Percentiles rank a stretch among this genome's conserved stretches.
Conservation (phyloP, 2,888 invertebrate genomes). For the Nowickia ferox region DNA sequence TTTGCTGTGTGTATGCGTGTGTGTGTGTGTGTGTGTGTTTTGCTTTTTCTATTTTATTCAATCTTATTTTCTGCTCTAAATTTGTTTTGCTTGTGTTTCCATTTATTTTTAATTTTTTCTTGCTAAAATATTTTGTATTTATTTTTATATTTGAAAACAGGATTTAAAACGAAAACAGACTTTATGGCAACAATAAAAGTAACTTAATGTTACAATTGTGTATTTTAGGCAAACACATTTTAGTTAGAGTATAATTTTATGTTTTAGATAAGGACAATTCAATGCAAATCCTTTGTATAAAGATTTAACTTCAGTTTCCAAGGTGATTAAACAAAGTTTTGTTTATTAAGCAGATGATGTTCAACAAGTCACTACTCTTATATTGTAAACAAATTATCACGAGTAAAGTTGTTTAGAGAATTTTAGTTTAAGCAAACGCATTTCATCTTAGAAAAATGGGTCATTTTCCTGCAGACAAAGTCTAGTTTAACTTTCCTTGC, state of each 20-base stretch:
- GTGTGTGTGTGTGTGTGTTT: too few species aligned
- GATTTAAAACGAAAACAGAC: slow-evolving; percentile 61
- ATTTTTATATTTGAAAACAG: slow-evolving; percentile 49
- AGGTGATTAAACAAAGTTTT: too few species aligned
- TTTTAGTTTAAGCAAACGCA: too few species aligned
- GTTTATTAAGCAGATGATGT: too few species aligned
- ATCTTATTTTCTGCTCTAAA: slow-evolving; percentile 12
- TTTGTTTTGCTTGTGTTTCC: slow-evolving; percentile 1
- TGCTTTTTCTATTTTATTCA: not conserved
- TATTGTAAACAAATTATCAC: too few species aligned
- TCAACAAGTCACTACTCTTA: too few species aligned
- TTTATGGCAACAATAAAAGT: slow-evolving; percentile 44
- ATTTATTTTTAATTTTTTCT: not conserved
- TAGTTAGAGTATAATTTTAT: not conserved
- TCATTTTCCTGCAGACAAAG: too few species aligned
- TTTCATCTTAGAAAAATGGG: too few species aligned
- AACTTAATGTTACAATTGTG: slow-evolving; percentile 40
- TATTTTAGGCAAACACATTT: slow-evolving; percentile 34
- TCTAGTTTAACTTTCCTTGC: too few species aligned
- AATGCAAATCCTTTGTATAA: slow-evolving; percentile 38
- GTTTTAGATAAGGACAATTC: not conserved
- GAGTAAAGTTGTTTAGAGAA: too few species aligned
- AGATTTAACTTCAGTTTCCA: too few species aligned
- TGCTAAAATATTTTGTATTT: slow-evolving; percentile 19
- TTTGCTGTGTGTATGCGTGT: too few species aligned